Base-by-base conservation (phyloP, 2,888 invertebrate species). In the Abrostola triplasia region DNA sequence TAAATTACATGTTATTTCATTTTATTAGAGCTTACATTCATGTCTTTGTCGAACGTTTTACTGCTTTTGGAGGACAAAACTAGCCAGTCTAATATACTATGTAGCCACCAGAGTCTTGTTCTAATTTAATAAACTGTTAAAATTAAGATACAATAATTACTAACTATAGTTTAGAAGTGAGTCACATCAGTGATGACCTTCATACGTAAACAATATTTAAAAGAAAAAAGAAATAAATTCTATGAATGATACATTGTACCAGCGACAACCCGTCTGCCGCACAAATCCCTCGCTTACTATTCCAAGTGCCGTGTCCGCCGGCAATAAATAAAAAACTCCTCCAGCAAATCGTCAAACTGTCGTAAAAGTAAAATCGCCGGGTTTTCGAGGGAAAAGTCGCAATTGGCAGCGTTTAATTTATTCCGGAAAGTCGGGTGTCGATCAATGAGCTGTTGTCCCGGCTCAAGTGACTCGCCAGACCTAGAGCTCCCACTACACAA, bases 351-450 rank as follows among this genome's bases (percentile, higher is more conserved):
- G 67, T 36, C 60, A 36, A 55, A 64, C 57, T 38, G 59, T 73
- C 70, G 82, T 80, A 73, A 77, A 79, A 67, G 47, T 61, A 54
- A 67, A 70, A 61, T 65, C 40, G 55, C 42, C 50, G 47, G 47
- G 59, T 64, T 73, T 71, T 73, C 73, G 65, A 63, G 59, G 62
- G 65, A 64, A 64, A 67, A 61, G 63, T 64, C 67, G 53, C 69
- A 70, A 71, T 70, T 66, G 75, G 67, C 62, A 58, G 49, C 64
- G 56, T 77, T 82, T 79, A 79, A 82, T 82, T 81, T 73, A 79
- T 75, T 70, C 73, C 64, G 75, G 67, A 61, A 68, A 67, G 60
- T 57, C 63, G 59, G 64, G 72, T 77, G 79, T 77, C 73, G 60
- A 70, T 80, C 75, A 79, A 79, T 69, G 64, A 58, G 57, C 64